These are phyloP conservation scores for Drosophila emarginata DNA, from an alignment of 2,888 invertebrate species.

Conservation along the genomic window DNA sequence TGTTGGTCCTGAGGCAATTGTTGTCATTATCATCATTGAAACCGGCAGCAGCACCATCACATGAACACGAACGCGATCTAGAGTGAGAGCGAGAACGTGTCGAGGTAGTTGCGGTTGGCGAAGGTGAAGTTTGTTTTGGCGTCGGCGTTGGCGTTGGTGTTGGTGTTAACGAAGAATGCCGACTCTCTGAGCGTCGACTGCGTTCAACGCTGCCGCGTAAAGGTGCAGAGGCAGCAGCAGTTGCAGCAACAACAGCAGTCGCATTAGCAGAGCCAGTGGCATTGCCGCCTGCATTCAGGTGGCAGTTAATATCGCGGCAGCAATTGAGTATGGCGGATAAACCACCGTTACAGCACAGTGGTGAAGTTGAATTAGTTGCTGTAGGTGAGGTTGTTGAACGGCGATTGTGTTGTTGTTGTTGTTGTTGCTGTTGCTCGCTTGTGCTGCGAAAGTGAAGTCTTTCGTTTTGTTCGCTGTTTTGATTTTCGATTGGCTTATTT, in stretches of 20 bases:
- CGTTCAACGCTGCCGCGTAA: constrained; percentile 60
- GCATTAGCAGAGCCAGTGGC: not conserved
- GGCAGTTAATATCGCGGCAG: constrained; percentile 78
- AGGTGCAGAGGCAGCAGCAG: constrained; percentile 28
- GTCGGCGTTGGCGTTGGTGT: constrained; percentile 39
- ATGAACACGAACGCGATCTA: constrained; percentile 53
- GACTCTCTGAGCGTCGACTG: constrained; percentile 56
- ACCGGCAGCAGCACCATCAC: constrained; percentile 13
- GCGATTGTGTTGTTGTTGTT: constrained; percentile 31
- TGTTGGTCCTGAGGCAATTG: constrained; percentile 16
- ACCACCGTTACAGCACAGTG: constrained; percentile 72
- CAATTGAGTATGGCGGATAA: constrained; percentile 66
- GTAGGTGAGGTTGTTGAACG: constrained; percentile 54
- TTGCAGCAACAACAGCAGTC: too few species aligned
- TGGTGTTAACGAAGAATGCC: constrained; percentile 47
- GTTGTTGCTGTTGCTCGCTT: constrained; percentile 53
- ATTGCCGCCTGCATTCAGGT: constrained; percentile 62
- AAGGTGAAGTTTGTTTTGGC: constrained; percentile 45
- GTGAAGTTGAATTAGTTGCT: constrained; percentile 62
- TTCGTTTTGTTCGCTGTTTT: constrained; percentile 75
- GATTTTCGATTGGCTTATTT: constrained; percentile 49
- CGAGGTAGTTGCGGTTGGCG: constrained; percentile 31
- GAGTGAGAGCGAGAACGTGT: constrained; percentile 40
- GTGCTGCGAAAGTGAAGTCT: constrained; percentile 79
- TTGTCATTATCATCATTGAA: not conserved